Conservation (phyloP, 1,140 invertebrate species). For the Ridgeia piscesae region DNA sequence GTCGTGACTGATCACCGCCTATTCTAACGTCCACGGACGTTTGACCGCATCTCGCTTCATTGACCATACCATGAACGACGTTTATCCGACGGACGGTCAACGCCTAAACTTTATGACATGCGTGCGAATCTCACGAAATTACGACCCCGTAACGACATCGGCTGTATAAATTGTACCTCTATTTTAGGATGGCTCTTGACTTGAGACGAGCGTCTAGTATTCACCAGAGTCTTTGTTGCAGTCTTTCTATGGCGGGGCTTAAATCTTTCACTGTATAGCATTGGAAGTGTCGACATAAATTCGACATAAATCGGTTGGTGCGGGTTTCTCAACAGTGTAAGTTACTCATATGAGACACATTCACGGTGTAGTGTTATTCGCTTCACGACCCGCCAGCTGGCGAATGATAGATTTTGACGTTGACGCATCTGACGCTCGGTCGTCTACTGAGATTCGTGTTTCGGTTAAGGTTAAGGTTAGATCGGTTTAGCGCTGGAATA, state of each 20-base stretch:
- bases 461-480: not conserved
- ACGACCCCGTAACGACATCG: not conserved
- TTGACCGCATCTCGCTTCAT: not conserved
- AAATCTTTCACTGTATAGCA: not conserved
- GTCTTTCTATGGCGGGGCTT: not conserved
- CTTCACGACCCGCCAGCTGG: not conserved
- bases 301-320: not conserved
- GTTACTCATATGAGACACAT: not conserved
- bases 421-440: no score
- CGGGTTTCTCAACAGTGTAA: not conserved
- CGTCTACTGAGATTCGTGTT: not conserved
- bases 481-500: not conserved
- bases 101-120: not conserved
- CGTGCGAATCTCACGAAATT: not conserved
- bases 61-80: not conserved
- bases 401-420: not conserved
- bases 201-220: not conserved
- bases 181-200: not conserved
- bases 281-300: not conserved
- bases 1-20: not conserved
- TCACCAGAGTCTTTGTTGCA: not conserved
- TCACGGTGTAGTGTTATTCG: not conserved
- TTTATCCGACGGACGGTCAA: not conserved
- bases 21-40: not conserved
- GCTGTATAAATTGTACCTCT: not conserved